Evolutionary conservation across 2,113 vertebrate species (phyloP), one percentile per base, ranked within the genome.

Genomic region (Apeltes quadracus): DNA sequence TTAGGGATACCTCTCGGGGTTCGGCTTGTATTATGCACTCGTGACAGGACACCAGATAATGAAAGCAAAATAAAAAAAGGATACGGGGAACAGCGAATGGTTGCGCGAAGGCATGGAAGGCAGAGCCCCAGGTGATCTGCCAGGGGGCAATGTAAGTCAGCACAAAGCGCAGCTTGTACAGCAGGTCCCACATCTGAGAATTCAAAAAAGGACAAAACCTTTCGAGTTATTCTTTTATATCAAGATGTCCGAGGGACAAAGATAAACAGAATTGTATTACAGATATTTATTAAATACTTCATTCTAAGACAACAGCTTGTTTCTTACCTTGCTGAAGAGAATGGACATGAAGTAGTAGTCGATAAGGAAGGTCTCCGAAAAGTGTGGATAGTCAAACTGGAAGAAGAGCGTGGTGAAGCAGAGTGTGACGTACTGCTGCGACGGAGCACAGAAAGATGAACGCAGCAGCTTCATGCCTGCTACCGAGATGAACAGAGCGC

Each of bases 101-200:
- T 79, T 97, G 96, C 75, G 96, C 96, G 2, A 97, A 97, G 72
- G 96, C 96, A 0, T 97, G 96, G 89, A 97, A 97, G 44, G 96
- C 96, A 0, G 96, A 97, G 72, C 96, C 96, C 96, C 96, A 97
- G 39, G 96, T 96, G 87, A 97, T 97, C 89, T 97, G 96, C 96
- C 96, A 97, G 13, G 96, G 96, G 0, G 96, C 96, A 2, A 97
- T 97, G 93, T 97, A 97, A 55, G 96, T 97, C 87, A 97, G 85
- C 70, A 97, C 96, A 2, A 97, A 97, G 4, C 95, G 96, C 63
- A 97, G 92, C 87, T 96, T 97, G 89, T 96, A 96, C 72, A 96
- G 90, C 79, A 97, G 92, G 85, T 97, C 96, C 96, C 96, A 97
- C 78, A 96, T 92, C 96, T 97, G 89, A 68, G 62, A 69, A 75